These are phyloP conservation scores for Dipodomys merriami DNA, from an alignment of 2,113 vertebrate species.

Conservation along the genomic window DNA sequence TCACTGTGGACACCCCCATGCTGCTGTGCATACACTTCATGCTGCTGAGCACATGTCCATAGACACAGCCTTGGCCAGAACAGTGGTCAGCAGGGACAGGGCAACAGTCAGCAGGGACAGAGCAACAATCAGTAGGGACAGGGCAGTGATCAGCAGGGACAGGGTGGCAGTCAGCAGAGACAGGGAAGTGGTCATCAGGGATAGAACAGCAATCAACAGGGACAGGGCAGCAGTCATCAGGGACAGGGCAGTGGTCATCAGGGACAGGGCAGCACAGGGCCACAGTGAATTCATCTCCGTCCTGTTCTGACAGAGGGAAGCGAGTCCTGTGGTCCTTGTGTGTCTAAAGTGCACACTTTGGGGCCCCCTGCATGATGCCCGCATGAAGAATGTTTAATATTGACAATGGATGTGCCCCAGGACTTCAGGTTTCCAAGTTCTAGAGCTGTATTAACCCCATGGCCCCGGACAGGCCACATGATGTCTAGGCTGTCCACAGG, in stretches of 20 bases:
- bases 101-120: no score
- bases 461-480: no score
- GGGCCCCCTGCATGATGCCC: background rate
- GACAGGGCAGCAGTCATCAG: no score
- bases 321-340: background rate
- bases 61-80: background rate
- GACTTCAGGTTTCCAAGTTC: background rate
- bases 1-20: no score
- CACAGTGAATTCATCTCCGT: background rate
- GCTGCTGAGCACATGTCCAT: no score
- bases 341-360: background rate
- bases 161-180: no score
- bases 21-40: no score
- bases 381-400: background rate
- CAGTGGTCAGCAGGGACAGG: background rate
- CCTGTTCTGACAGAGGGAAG: background rate
- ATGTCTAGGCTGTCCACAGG: no score
- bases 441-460: no score
- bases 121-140: no score
- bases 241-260: background rate
- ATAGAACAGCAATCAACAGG: no score
- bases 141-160: background rate
- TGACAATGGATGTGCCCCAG: background rate
- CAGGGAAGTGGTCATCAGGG: no score
- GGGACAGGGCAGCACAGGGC: background rate